phyloP scores from a whole-genome alignment of 2,797 vertebrate species.

The Macroramphosus scolopax region DNA sequence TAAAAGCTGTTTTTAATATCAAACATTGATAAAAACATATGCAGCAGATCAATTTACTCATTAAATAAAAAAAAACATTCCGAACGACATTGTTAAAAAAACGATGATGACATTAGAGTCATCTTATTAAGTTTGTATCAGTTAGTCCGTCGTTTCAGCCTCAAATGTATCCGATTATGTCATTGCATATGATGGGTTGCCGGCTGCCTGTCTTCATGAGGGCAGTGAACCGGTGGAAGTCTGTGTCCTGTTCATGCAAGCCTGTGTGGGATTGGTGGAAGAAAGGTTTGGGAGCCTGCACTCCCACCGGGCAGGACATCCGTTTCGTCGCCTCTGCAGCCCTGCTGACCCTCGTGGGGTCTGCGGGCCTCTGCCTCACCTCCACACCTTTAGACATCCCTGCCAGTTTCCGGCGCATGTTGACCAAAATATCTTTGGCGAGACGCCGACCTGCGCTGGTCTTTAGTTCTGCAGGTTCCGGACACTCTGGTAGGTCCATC shows the following conservation, averaged over 20 bases:
- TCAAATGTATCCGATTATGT: conserved; percentile 93
- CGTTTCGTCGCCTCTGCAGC: conserved; percentile 77
- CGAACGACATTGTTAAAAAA: too few species aligned
- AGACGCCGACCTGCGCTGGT: conserved; percentile 77
- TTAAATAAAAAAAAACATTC: conserved; percentile 51
- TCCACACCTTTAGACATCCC: conserved; percentile 81
- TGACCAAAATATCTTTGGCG: conserved; percentile 89
- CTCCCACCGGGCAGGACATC: conserved; percentile 88
- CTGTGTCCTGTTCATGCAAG: conserved; percentile 82
- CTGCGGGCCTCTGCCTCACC: conserved; percentile 51
- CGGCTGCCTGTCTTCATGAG: conserved; percentile 95
- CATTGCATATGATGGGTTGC: conserved; percentile 95
- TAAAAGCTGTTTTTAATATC: too few species aligned
- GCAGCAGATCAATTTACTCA: background rate
- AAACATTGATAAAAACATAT: too few species aligned
- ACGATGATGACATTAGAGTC: too few species aligned
- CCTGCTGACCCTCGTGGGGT: conserved; percentile 40
- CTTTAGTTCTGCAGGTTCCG: conserved; percentile 75
- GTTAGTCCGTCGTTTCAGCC: conserved; percentile 10
- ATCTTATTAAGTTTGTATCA: too few species aligned
- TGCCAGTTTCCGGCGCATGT: conserved; percentile 86
- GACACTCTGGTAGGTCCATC: conserved; percentile 94
- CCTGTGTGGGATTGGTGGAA: conserved; percentile 91
- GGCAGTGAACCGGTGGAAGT: conserved; percentile 86
- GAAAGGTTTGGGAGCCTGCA: conserved; percentile 81